Evolutionary conservation across 2,888 invertebrate species (phyloP).

Genomic region (Cinara cedri): DNA sequence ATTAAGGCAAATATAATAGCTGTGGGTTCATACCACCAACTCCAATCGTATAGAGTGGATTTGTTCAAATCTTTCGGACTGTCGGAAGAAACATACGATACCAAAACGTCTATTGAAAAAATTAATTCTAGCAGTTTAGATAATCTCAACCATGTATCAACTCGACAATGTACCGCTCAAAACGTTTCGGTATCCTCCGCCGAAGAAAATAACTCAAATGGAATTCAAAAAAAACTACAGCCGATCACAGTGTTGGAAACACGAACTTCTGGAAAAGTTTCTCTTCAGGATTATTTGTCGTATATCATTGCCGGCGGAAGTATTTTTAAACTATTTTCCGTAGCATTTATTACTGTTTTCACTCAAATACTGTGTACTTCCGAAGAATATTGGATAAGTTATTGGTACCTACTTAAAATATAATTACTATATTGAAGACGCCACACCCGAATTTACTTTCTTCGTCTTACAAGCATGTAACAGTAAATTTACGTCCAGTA

Average conservation of each 20-base stretch:
- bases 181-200: neutral
- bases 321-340: conserved; percentile 67
- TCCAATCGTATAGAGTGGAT: conserved; percentile 76
- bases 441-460: no score
- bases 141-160: no score
- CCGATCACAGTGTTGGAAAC: conserved; percentile 66
- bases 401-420: conserved; percentile 72
- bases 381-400: conserved; percentile 75
- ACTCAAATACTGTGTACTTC: conserved; percentile 70
- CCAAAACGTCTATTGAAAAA: neutral
- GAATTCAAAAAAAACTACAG: conserved; percentile 40
- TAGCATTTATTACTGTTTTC: conserved; percentile 69
- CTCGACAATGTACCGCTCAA: neutral
- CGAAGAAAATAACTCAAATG: conserved; percentile 35
- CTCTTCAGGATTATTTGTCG: conserved; percentile 69
- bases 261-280: conserved; percentile 70
- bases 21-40: conserved; percentile 71
- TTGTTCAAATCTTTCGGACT: conserved; percentile 74
- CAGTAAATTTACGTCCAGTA: no score
- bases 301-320: conserved; percentile 78
- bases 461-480: no score
- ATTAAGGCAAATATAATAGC: conserved; percentile 65
- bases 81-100: conserved; percentile 63
- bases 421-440: no score
- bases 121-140: no score